A percentile compares a stretch with the other conserved stretches of the same genome.
Evolutionary conservation across 2,113 vertebrate genomes (phyloP).

Genomic region (Syngnathus floridae): DNA sequence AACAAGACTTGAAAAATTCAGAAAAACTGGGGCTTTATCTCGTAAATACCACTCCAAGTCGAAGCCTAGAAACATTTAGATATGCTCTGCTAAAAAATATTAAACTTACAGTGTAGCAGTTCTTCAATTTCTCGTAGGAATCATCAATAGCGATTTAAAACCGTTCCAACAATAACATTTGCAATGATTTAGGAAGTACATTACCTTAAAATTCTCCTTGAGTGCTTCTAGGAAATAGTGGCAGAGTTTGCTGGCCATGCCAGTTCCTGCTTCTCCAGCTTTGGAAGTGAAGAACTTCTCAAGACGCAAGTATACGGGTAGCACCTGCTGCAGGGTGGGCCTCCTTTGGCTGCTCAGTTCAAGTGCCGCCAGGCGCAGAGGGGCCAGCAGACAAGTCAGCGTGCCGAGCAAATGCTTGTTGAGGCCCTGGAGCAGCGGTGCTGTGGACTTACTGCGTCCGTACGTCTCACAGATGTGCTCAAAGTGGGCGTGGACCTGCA

Average conservation of each 20-base stretch:
- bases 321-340: slow-evolving; percentile 91
- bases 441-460: slow-evolving; percentile 88
- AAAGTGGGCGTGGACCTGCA: slow-evolving; percentile 90
- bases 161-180: background rate
- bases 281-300: slow-evolving; percentile 99
- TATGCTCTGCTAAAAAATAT: too few relatives aligned
- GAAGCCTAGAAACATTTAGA: too few relatives aligned
- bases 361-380: slow-evolving; percentile 86
- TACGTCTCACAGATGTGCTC: slow-evolving; percentile 96
- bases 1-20: too few relatives aligned
- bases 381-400: slow-evolving; percentile 84
- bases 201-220: slow-evolving; percentile 93
- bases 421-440: slow-evolving; percentile 89
- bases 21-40: too few relatives aligned
- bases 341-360: slow-evolving; percentile 89
- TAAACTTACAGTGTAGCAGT: too few relatives aligned
- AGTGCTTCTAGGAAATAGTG: slow-evolving; percentile 96
- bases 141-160: background rate
- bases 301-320: slow-evolving; percentile 90
- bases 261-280: slow-evolving; percentile 87
- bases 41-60: too few relatives aligned
- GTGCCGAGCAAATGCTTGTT: slow-evolving; percentile 95
- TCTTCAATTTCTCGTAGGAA: background rate
- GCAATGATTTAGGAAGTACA: background rate
- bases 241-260: slow-evolving; percentile 92